Conservation (phyloP, 2,888 invertebrate genomes). For the Hoplodrina ambigua region DNA sequence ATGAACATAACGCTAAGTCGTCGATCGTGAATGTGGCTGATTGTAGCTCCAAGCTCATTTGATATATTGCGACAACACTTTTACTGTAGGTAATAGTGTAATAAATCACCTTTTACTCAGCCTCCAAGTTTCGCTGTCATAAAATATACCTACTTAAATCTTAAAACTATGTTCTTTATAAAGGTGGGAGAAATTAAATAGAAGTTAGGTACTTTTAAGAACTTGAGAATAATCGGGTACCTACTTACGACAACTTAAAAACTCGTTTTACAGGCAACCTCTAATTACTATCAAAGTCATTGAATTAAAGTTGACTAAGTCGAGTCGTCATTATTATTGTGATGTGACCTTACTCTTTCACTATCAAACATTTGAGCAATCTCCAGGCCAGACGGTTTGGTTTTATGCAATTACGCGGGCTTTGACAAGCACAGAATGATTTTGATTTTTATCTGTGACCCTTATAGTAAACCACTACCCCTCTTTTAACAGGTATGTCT, state of each 20-base stretch:
- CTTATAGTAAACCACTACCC: background rate
- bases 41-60: constrained; percentile 9
- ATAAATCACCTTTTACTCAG: constrained; percentile 15
- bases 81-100: constrained; percentile 13
- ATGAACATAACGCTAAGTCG: constrained; percentile 6
- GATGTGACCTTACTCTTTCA: constrained; percentile 24
- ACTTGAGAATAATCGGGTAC: constrained; percentile 1
- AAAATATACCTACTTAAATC: constrained; percentile 13
- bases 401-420: constrained; percentile 1
- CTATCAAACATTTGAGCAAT: constrained; percentile 9
- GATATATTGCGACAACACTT: constrained; percentile 3
- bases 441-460: background rate
- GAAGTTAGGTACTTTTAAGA: constrained; percentile 11
- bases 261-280: constrained; percentile 30
- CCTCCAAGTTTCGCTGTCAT: constrained; percentile 39
- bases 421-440: background rate
- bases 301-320: constrained; percentile 30
- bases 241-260: constrained; percentile 9
- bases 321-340: constrained; percentile 6
- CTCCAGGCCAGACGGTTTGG: background rate
- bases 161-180: background rate
- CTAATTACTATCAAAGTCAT: constrained; percentile 46
- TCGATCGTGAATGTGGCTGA: constrained; percentile 12
- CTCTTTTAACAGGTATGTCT: background rate
- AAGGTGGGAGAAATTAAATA: constrained; percentile 9